Base-by-base conservation (phyloP, 2,113 vertebrate genomes). In the Xiphophorus hellerii region DNA sequence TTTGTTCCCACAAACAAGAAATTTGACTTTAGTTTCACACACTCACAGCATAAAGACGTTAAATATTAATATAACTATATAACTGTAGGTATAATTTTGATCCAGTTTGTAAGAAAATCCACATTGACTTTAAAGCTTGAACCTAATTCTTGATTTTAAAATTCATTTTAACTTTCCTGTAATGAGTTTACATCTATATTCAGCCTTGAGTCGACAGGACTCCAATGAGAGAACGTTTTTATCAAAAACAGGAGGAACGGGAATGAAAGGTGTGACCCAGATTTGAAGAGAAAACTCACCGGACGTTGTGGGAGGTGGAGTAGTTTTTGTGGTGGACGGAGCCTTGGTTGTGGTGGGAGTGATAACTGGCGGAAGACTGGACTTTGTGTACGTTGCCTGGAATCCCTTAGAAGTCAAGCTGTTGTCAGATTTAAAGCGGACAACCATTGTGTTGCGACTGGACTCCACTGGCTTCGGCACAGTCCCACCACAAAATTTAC, bases 401-500 rank as follows among this genome's bases (percentile, higher is more conserved):
- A 95, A 95, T 37, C 95, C 94, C 74, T 85, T 91, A 22, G 93
- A 87, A n/a, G 70, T 89, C 69, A 83, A 17, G 11, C 1, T 75
- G 69, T 65, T 82, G 81, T 94, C 92, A 0, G 92, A 88, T 83
- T 92, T 93, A 87, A 95, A 95, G 69, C 93, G 88, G 4, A 95
- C 79, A 25, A 93, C 87, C 87, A 95, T 91, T 7, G 82, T 85
- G 84, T 88, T 93, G 63, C 71, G 15, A 2, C 30, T 86, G 80
- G 94, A 92, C 20, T 88, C 78, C 82, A 94, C 62, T 0, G 89
- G 85, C 0, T 77, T 69, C 4, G 92, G 93, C 13, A 82, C 30
- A 25, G 10, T 71, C 6, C 85, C 71, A 0, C 94, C 94, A 67
- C 93, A 95, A 77, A 94, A 92, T 85, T 84, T 81, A 54, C 77